Evolutionary conservation across 2,888 invertebrate genomes (phyloP).

Genomic region (Frankliniella fusca): DNA sequence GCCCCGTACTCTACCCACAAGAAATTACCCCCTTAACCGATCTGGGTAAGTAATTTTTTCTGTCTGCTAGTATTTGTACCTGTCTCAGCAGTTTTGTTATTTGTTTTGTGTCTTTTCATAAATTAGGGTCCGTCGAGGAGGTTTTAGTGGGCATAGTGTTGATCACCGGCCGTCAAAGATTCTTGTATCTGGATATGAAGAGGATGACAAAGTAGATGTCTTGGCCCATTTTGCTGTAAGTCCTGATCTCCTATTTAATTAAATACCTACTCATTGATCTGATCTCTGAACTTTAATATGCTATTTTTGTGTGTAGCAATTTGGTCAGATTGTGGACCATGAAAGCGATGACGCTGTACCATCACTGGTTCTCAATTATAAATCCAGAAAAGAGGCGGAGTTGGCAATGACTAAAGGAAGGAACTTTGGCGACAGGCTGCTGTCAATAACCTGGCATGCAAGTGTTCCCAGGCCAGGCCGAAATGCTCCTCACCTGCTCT

Average conservation of each 20-base stretch:
- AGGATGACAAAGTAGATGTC: slow-evolving; percentile 75
- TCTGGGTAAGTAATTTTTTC: background rate
- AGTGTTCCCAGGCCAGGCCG: background rate
- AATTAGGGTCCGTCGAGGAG: slow-evolving; percentile 35
- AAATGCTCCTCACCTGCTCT: slow-evolving; percentile 43
- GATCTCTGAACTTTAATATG: slow-evolving; percentile 27
- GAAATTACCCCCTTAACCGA: background rate
- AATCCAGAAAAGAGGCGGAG: slow-evolving; percentile 73
- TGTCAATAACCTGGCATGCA: slow-evolving; percentile 50
- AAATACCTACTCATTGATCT: slow-evolving; percentile 30
- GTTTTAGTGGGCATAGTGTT: slow-evolving; percentile 57
- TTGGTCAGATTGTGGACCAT: slow-evolving; percentile 81
- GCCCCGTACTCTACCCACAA: background rate
- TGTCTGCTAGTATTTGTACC: background rate
- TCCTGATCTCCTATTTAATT: slow-evolving; percentile 33
- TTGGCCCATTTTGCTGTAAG: slow-evolving; percentile 79
- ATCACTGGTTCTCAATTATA: slow-evolving; percentile 69
- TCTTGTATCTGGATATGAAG: slow-evolving; percentile 80
- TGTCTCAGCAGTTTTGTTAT: background rate
- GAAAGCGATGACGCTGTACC: slow-evolving; percentile 68
- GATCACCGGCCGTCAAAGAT: slow-evolving; percentile 85
- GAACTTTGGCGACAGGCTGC: slow-evolving; percentile 61
- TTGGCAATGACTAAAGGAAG: slow-evolving; percentile 70
- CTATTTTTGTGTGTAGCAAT: slow-evolving; percentile 60
- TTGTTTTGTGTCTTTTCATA: background rate